Evolutionary conservation across 2,888 invertebrate genomes (phyloP), one percentile per base, ranked within the genome.

Genomic region (Ophion ventricosus): DNA sequence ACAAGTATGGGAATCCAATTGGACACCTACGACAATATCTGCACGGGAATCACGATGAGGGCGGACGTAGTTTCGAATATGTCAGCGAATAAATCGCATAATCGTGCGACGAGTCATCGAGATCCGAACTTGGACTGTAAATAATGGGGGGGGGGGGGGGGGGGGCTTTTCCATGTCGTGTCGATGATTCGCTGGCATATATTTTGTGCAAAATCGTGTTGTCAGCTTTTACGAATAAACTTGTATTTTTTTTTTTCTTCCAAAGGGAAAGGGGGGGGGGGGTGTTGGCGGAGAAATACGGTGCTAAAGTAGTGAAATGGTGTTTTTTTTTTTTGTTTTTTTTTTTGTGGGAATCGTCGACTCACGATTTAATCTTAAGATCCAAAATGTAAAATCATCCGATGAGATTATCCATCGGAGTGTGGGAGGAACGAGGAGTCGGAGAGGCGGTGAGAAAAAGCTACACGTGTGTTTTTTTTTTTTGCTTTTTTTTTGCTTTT

Each of bases 281-380:
- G n/a, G n/a, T n/a, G n/a, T n/a, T n/a, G 23, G 54, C 20, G 40
- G 20, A 67, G 49, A 83, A 74, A 49, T 57, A 66, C 29, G 84
- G 84, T 84, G 81, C 84, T 84, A 61, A 73, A 77, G 8, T 80
- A 75, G 69, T 23, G 54, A 57, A 5, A 40, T 29, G 17, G 40
- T 80, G 25, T 49, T 56, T 66, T 69, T 66, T 57, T 69, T 49
- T 63, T 64, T 73, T 66, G 40, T 67, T 23, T 26, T 17, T 54
- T 61, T 61, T 23, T 72, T 61, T 25, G 4, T 7, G 3, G 7
- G 17, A 1, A 49, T 49, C 49, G 57, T 17, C 66, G 40, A 35
- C 17, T 72, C 23, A 25, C 17, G 25, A 1, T 70, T 61, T 61
- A 25, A 25, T 57, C 40, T 57, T 5, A 59, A 35, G 17, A 20